A percentile compares a stretch with the other conserved stretches of the same genome.
These are phyloP conservation scores for Capitella teleta DNA, from an alignment of 1,140 invertebrate species.

Conservation along the genomic window DNA sequence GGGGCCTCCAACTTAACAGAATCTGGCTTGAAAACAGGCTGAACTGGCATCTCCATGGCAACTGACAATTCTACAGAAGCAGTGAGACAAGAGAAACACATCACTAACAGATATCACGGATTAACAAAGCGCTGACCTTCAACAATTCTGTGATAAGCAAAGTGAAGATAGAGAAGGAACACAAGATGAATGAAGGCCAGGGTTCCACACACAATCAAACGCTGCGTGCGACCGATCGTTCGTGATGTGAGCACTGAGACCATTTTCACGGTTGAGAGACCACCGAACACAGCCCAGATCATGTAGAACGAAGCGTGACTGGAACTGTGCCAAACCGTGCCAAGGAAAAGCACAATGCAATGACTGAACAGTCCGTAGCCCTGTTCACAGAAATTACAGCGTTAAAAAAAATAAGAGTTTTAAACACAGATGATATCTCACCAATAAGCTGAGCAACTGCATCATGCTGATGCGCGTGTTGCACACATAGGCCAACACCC, in stretches of 20 bases:
- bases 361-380: conserved; percentile 41
- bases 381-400: conserved; percentile 17
- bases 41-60: no score
- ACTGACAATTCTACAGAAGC: no score
- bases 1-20: no score
- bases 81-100: no score
- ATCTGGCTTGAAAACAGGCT: no score
- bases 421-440: conserved; percentile 16
- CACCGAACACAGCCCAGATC: conserved; percentile 38
- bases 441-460: conserved; percentile 38
- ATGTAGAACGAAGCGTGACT: conserved; percentile 41
- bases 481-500: conserved; percentile 36
- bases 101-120: no score
- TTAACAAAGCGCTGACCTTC: conserved; percentile 34
- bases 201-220: conserved; percentile 29
- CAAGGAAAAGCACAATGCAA: conserved; percentile 39
- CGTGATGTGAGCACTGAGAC: conserved; percentile 33
- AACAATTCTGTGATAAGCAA: conserved; percentile 43
- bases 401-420: not conserved
- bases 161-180: conserved; percentile 42
- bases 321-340: conserved; percentile 38
- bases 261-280: conserved; percentile 37
- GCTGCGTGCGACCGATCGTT: conserved; percentile 30
- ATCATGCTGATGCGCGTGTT: conserved; percentile 34
- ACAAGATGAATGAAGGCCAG: conserved; percentile 34